phyloP scores from a whole-genome alignment of 2,888 invertebrate species.

The Amphimallon solstitiale region DNA sequence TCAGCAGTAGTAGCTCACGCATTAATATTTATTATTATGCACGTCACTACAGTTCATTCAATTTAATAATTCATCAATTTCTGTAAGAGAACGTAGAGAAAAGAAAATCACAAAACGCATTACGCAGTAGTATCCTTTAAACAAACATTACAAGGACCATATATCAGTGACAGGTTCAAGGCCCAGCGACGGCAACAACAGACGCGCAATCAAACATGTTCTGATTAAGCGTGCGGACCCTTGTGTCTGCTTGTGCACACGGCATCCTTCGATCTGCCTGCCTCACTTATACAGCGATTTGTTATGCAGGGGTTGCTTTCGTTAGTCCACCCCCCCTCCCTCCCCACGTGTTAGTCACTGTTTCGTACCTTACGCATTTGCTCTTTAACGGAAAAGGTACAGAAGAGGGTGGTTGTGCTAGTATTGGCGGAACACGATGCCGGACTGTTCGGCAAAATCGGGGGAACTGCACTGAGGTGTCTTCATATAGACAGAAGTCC shows the following conservation, averaged over 20 bases:
- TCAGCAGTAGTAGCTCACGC: too few relatives aligned
- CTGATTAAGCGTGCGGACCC: slow-evolving; percentile 48
- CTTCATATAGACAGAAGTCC: neutral
- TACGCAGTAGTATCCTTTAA: neutral
- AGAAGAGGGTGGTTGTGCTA: neutral
- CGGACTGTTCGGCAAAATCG: slow-evolving; percentile 14
- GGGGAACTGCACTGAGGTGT: slow-evolving; percentile 9
- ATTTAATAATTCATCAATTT: too few relatives aligned
- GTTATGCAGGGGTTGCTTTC: slow-evolving; percentile 57
- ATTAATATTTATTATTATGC: too few relatives aligned
- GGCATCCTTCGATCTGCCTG: slow-evolving; percentile 53
- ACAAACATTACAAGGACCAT: slow-evolving; percentile 1
- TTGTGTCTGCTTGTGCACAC: slow-evolving; percentile 50
- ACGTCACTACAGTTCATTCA: too few relatives aligned
- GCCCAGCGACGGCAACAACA: slow-evolving; percentile 17
- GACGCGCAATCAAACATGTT: slow-evolving; percentile 49
- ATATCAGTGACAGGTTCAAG: slow-evolving; percentile 27
- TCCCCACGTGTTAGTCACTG: too few relatives aligned
- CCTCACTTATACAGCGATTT: slow-evolving; percentile 59
- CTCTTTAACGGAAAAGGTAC: slow-evolving; percentile 30
- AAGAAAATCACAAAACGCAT: too few relatives aligned
- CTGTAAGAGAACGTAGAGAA: too few relatives aligned
- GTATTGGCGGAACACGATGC: neutral
- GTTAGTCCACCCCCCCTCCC: slow-evolving; percentile 40
- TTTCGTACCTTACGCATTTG: slow-evolving; percentile 32